These are phyloP conservation scores for Ruditapes philippinarum DNA, from an alignment of 1,140 invertebrate species.

Conservation along the genomic window DNA sequence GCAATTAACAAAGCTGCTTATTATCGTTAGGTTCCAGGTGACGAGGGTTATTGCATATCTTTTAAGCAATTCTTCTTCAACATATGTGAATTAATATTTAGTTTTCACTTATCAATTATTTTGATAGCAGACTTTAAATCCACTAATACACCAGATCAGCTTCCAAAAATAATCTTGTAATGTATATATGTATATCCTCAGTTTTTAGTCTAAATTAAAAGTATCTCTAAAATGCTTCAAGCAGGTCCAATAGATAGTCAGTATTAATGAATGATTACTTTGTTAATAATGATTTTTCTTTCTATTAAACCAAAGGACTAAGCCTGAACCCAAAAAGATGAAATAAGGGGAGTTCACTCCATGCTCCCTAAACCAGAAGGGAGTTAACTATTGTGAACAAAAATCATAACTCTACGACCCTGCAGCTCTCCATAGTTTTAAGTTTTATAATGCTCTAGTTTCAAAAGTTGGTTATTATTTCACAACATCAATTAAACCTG, in stretches of 20 bases:
- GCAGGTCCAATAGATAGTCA: background rate
- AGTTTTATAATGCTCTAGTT: background rate
- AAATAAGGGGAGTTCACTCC: conserved; percentile 21
- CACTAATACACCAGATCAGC: too few species aligned
- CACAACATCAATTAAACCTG: conserved; percentile 35
- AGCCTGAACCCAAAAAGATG: background rate
- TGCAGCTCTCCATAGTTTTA: conserved; percentile 20
- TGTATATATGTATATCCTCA: too few species aligned
- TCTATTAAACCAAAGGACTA: background rate
- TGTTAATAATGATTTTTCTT: conserved; percentile 34
- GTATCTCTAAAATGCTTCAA: too few species aligned
- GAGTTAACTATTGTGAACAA: conserved; percentile 20
- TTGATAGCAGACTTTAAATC: too few species aligned
- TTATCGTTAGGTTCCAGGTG: too few species aligned
- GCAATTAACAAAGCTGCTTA: too few species aligned
- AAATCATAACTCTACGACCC: conserved; percentile 8
- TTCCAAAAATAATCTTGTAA: too few species aligned
- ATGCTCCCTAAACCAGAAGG: background rate
- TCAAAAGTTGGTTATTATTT: conserved; percentile 4
- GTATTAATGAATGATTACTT: background rate
- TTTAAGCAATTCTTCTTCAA: too few species aligned
- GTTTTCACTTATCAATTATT: too few species aligned
- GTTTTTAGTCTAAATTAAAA: too few species aligned
- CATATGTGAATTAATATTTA: too few species aligned
- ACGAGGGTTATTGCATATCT: too few species aligned